A percentile compares a stretch with the other conserved stretches of the same genome.
Evolutionary conservation across 2,797 vertebrate genomes (phyloP).

Genomic region (Tympanoctomys barrerae): DNA sequence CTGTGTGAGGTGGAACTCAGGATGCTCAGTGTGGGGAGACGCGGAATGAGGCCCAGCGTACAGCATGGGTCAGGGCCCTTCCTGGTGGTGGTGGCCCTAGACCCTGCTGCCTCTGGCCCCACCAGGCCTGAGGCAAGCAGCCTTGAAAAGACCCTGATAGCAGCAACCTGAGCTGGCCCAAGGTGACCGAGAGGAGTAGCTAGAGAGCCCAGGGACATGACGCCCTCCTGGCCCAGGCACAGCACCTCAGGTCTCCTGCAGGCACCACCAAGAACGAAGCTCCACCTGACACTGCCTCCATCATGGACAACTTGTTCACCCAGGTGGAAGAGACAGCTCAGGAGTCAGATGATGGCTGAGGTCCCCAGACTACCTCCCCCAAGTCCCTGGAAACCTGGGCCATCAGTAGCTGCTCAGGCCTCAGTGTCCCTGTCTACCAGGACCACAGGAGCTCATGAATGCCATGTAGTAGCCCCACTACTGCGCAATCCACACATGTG

Average conservation of each 20-base stretch:
- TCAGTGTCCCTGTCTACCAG: neutral
- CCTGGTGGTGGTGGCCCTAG: neutral
- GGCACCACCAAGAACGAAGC: too few relatives aligned
- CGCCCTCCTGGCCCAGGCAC: neutral
- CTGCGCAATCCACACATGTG: too few relatives aligned
- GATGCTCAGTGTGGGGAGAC: neutral
- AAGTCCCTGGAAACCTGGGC: neutral
- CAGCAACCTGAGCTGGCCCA: neutral
- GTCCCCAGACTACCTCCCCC: neutral
- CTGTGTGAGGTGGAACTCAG: neutral
- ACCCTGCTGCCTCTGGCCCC: neutral
- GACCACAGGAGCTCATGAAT: neutral
- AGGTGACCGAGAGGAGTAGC: too few relatives aligned
- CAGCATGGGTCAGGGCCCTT: neutral
- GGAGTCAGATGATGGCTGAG: neutral
- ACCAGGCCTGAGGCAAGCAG: neutral
- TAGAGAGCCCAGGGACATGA: neutral
- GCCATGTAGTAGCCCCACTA: neutral
- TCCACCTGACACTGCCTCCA: neutral
- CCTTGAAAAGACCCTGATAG: neutral
- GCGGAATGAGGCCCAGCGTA: rapidly evolving
- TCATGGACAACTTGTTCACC: too few relatives aligned
- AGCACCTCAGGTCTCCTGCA: neutral
- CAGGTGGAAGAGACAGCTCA: neutral
- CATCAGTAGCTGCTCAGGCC: neutral